Percentiles rank a stretch among this genome's conserved stretches.
Conservation (phyloP, 2,888 invertebrate genomes). For the Brassicogethes aeneus region DNA sequence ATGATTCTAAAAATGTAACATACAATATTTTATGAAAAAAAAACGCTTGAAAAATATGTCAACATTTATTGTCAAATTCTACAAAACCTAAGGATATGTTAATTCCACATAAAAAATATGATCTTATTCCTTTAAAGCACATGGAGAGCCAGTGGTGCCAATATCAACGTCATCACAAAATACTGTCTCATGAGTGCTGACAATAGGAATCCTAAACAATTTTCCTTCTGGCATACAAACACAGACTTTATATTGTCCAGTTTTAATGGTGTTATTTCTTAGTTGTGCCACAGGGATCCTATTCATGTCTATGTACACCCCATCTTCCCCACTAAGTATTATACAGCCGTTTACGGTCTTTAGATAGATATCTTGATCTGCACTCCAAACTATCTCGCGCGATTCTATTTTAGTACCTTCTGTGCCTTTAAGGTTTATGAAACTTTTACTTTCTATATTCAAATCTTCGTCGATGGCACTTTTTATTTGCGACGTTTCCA, state of each 20-base stretch:
- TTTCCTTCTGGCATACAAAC: constrained; percentile 86
- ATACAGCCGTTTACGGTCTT: constrained; percentile 70
- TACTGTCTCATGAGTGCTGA: constrained; percentile 45
- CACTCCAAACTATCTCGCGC: constrained; percentile 61
- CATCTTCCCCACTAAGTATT: constrained; percentile 58
- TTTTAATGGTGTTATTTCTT: constrained; percentile 30
- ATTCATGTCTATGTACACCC: constrained; percentile 61
- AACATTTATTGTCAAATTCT: too few species aligned
- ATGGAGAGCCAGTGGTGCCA: neutral
- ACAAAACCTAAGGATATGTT: too few species aligned
- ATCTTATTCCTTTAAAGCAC: neutral
- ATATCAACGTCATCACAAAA: constrained; percentile 39
- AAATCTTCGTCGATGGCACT: constrained; percentile 64
- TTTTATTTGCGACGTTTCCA: constrained; percentile 62
- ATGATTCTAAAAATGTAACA: too few species aligned
- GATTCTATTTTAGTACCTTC: constrained; percentile 71
- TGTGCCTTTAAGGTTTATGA: constrained; percentile 62
- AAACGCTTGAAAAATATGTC: too few species aligned
- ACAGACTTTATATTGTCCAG: constrained; percentile 74
- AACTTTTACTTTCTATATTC: constrained; percentile 56
- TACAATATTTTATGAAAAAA: too few species aligned
- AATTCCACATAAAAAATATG: too few species aligned
- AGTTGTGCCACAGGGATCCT: constrained; percentile 59
- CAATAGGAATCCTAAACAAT: constrained; percentile 68
- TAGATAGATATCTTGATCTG: constrained; percentile 70